Percentiles rank a stretch among this genome's conserved stretches.
These are phyloP conservation scores for Panonychus citri DNA, from an alignment of 1,140 invertebrate genomes.

Conservation along the genomic window DNA sequence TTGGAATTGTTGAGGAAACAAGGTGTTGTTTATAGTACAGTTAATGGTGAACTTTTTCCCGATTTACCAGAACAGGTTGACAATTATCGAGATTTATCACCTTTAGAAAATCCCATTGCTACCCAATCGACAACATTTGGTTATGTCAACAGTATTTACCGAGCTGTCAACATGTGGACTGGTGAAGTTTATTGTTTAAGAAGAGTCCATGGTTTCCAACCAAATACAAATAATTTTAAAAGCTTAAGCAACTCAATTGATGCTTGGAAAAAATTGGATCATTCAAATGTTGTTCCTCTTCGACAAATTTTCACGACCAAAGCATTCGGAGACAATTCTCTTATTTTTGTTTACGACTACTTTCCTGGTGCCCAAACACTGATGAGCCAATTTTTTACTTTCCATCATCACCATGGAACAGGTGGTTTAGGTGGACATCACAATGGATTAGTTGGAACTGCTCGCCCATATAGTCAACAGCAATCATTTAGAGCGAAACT, in stretches of 20 bases:
- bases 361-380: conserved; percentile 70
- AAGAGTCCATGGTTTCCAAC: conserved; percentile 45
- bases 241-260: conserved; percentile 26
- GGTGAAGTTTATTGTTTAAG: conserved; percentile 62
- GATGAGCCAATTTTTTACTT: conserved; percentile 52
- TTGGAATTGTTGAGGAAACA: conserved; percentile 3
- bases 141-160: conserved; percentile 64
- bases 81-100: conserved; percentile 64
- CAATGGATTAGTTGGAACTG: conserved; percentile 2
- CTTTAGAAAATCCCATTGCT: conserved; percentile 39
- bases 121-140: conserved; percentile 37
- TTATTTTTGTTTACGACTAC: conserved; percentile 90
- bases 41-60: conserved; percentile 12
- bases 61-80: conserved; percentile 66
- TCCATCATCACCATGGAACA: neutral
- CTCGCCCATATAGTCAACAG: conserved; percentile 11
- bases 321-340: conserved; percentile 79
- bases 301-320: conserved; percentile 85
- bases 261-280: conserved; percentile 74
- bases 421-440: neutral
- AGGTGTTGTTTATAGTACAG: neutral
- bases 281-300: conserved; percentile 74
- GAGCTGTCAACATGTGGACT: conserved; percentile 66
- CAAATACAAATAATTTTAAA: conserved; percentile 7
- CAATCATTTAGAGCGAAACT: conserved; percentile 20